Conservation (phyloP, 1,140 invertebrate genomes). For the Drosophila gunungcola region DNA sequence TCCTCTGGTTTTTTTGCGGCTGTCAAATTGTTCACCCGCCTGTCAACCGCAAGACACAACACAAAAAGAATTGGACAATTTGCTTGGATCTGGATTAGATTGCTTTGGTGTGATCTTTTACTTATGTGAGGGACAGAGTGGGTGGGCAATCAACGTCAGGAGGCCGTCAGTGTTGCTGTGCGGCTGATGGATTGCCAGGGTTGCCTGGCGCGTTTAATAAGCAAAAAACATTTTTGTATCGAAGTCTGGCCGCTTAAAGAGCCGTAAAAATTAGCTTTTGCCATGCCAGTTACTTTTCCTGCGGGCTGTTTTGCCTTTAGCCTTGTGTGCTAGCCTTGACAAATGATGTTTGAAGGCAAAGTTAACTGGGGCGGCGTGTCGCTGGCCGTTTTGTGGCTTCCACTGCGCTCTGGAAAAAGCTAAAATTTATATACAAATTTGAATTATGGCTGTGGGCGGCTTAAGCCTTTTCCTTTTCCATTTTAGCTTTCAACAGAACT, state of each 20-base stretch:
- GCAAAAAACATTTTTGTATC: conserved; percentile 44
- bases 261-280: conserved; percentile 53
- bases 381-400: conserved; percentile 36
- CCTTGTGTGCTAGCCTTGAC: conserved; percentile 41
- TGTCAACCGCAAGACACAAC: conserved; percentile 61
- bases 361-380: conserved; percentile 58
- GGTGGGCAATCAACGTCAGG: conserved; percentile 63
- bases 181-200: conserved; percentile 51
- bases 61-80: conserved; percentile 55
- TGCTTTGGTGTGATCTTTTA: conserved; percentile 42
- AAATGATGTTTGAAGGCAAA: conserved; percentile 66
- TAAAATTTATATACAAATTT: conserved; percentile 69
- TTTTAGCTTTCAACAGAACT: conserved; percentile 65
- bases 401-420: conserved; percentile 12
- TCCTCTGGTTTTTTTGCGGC: neutral
- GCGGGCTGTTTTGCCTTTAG: conserved; percentile 15
- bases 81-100: conserved; percentile 42
- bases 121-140: conserved; percentile 9
- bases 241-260: conserved; percentile 35
- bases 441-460: conserved; percentile 57
- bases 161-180: conserved; percentile 41
- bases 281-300: conserved; percentile 34
- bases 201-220: conserved; percentile 52
- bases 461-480: conserved; percentile 47
- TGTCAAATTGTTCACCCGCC: conserved; percentile 31